These are phyloP conservation scores for Sisyra nigra DNA, from an alignment of 2,888 invertebrate species.

Conservation along the genomic window DNA sequence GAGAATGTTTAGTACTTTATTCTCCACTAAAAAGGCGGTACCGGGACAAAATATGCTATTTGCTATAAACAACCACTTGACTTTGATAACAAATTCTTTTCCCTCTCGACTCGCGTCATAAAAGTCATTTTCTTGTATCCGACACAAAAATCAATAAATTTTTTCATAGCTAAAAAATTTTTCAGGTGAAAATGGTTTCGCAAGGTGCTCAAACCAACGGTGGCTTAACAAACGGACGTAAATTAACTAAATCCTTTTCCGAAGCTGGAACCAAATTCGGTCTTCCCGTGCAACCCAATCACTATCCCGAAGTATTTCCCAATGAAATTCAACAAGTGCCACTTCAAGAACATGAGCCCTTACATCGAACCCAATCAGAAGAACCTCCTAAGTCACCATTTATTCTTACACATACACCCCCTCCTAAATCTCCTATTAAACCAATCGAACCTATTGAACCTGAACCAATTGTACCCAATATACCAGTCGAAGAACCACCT, in stretches of 20 bases:
- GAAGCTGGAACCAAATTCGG: conserved; percentile 44
- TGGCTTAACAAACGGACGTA: conserved; percentile 47
- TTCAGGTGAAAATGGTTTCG: conserved; percentile 70
- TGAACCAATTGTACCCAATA: background rate
- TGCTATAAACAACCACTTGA: too few species aligned
- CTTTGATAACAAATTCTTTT: too few species aligned
- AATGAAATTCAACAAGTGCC: conserved; percentile 15
- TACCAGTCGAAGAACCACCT: conserved; percentile 5
- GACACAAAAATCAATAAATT: too few species aligned
- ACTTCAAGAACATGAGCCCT: conserved; percentile 47
- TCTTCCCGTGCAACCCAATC: conserved; percentile 17
- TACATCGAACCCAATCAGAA: conserved; percentile 73
- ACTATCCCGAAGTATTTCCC: conserved; percentile 12
- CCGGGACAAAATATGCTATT: too few species aligned
- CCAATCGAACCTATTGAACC: conserved; percentile 6
- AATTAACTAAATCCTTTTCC: conserved; percentile 69
- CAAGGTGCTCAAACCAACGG: conserved; percentile 86
- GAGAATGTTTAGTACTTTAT: too few species aligned
- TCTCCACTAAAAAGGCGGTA: too few species aligned
- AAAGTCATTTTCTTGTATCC: too few species aligned
- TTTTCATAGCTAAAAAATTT: conserved; percentile 3
- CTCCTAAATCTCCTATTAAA: conserved; percentile 25
- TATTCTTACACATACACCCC: conserved; percentile 37
- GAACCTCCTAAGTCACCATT: conserved; percentile 67
- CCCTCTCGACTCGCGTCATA: too few species aligned